These are phyloP conservation scores for Copsychus sechellarum DNA, from an alignment of 2,113 vertebrate genomes.

Conservation along the genomic window DNA sequence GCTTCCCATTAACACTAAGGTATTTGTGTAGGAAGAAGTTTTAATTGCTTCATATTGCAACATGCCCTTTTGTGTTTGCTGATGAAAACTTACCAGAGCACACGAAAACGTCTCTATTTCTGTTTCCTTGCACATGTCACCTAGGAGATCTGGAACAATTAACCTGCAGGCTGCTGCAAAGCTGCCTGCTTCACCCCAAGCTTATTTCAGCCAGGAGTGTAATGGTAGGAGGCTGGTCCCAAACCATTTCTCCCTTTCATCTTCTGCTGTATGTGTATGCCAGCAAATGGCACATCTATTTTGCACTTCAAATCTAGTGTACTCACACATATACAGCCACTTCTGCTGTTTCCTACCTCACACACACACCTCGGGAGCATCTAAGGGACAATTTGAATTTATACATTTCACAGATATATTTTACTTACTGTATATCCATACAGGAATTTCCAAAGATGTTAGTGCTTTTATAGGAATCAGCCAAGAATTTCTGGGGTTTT, in stretches of 20 bases:
- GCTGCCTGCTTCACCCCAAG: not conserved
- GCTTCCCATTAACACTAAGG: not conserved
- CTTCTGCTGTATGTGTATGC: not conserved
- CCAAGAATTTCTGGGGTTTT: not conserved
- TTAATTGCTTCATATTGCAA: not conserved
- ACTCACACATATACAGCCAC: not conserved
- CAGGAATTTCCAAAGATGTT: not conserved
- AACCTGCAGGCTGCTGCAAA: not conserved
- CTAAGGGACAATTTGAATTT: not conserved
- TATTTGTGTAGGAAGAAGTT: not conserved
- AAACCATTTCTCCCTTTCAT: not conserved
- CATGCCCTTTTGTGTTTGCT: not conserved
- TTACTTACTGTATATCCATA: not conserved
- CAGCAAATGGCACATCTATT: not conserved
- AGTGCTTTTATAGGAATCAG: not conserved
- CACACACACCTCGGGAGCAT: fast-evolving
- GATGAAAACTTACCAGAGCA: not conserved
- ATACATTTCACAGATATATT: not conserved
- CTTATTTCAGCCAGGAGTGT: not conserved
- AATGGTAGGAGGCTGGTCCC: not conserved
- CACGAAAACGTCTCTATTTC: not conserved
- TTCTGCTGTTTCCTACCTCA: not conserved
- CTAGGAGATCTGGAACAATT: not conserved
- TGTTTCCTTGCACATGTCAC: not conserved
- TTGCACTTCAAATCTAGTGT: not conserved